Evolutionary conservation across 1,140 invertebrate genomes (phyloP), one percentile per base, ranked within the genome.

Genomic region (Drosophila arawakana): DNA sequence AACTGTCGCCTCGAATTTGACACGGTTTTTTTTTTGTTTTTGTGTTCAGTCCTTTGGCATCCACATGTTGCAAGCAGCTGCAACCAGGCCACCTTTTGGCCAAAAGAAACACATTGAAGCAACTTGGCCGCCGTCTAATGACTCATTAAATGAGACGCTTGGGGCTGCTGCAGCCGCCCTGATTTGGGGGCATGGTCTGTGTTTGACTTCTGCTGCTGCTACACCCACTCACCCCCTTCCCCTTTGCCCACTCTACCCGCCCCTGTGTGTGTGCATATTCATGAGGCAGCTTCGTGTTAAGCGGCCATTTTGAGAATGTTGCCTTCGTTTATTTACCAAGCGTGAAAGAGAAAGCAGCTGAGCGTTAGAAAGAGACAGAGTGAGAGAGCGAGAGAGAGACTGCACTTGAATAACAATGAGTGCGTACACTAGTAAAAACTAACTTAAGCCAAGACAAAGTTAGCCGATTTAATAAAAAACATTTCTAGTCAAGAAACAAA

Each of bases 81-180:
- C 69, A 76, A 59, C 69, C 54, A 73, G 47, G 73, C 61, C 69
- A 76, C 59, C 62, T 63, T 65, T 60, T 59, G 68, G 57, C 58
- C 55, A 15, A 61, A 46, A 57, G 30, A 34, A 50, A 50, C 18
- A 46, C 10, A n/a, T 5, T 18, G 3, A 46, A 46, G n/a, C 11
- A 54, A 50, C 8, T 25, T 65, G 59, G 13, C 43, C 55, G 50
- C 52, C 50, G 54, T 65, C 81, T 89, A 89, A 89, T 89, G 84
- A 84, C 84, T 89, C 84, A 90, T 89, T 89, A 89, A 89, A 84
- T 78, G 81, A 78, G 62, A 78, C 82, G 66, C 81, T 80, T 70
- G 76, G 65, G 65, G 62, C 80, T 70, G 44, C 30, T 62, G 72
- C 66, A 57, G 21, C 15, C 9, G 58, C 43, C 49, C 15, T 39